Percentiles rank a stretch among this genome's conserved stretches.
phyloP scores from a whole-genome alignment of 1,140 invertebrate genomes.

The Yoshiicerus persimilis region DNA sequence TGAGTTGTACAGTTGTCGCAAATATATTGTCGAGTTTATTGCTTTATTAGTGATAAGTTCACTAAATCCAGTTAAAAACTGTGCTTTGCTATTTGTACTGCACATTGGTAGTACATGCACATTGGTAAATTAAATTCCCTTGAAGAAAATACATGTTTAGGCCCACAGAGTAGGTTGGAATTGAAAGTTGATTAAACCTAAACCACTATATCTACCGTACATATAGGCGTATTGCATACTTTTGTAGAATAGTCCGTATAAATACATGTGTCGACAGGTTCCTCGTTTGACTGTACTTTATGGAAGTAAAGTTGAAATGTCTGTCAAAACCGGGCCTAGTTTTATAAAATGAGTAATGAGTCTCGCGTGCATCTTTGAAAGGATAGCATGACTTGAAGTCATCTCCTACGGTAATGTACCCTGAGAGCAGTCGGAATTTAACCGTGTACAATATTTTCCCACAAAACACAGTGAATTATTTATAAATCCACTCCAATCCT shows the following conservation, averaged over 20 bases:
- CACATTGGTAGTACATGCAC: too few species aligned
- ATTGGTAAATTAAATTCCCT: too few species aligned
- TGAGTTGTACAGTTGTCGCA: too few species aligned
- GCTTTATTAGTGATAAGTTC: too few species aligned
- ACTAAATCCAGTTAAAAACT: too few species aligned
- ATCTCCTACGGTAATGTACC: constrained; percentile 25
- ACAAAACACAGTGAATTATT: constrained; percentile 3
- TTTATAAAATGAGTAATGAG: constrained; percentile 33
- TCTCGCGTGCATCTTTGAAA: constrained; percentile 39
- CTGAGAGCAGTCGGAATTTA: constrained; percentile 31
- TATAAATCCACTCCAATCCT: not conserved
- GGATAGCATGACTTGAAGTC: constrained; percentile 35
- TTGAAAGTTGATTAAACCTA: too few species aligned
- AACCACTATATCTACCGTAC: too few species aligned
- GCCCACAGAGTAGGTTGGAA: too few species aligned
- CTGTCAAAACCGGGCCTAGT: not conserved
- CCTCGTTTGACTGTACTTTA: not conserved
- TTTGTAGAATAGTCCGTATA: not conserved
- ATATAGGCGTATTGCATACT: too few species aligned
- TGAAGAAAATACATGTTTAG: too few species aligned
- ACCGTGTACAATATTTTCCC: constrained; percentile 28
- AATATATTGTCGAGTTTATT: too few species aligned
- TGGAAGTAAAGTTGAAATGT: not conserved
- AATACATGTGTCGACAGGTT: not conserved
- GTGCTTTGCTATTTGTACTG: too few species aligned